Evolutionary conservation across 1,140 invertebrate species (phyloP).

Genomic region (Harpegnathos saltator): DNA sequence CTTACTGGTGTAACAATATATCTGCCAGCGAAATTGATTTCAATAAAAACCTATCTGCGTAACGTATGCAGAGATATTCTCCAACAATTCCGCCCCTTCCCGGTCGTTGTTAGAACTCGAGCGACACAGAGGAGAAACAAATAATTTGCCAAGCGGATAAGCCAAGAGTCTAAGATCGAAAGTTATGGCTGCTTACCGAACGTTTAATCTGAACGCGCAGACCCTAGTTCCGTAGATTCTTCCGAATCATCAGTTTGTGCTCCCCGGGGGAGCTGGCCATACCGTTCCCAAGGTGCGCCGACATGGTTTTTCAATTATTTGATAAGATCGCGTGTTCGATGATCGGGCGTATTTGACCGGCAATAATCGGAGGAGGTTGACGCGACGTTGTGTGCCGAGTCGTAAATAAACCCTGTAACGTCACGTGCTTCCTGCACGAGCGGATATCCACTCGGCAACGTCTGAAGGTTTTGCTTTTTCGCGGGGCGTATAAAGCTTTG

Average conservation of each 20-base stretch:
- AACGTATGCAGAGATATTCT: too few species aligned
- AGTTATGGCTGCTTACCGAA: not conserved
- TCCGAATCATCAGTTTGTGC: not conserved
- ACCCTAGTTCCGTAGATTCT: constrained; percentile 9
- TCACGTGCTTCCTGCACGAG: constrained; percentile 38
- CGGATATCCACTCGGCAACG: constrained; percentile 21
- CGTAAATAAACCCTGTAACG: constrained; percentile 38
- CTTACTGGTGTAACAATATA: not conserved
- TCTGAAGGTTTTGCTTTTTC: constrained; percentile 32
- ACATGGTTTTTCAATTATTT: constrained; percentile 38
- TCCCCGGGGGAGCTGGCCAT: not conserved
- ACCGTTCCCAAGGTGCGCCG: not conserved
- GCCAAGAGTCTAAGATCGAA: not conserved
- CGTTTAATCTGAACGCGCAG: not conserved
- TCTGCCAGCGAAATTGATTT: too few species aligned
- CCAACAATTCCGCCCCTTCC: too few species aligned
- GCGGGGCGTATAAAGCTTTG: constrained; percentile 40
- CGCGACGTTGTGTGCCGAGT: constrained; percentile 24
- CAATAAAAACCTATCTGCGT: too few species aligned
- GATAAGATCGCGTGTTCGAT: constrained; percentile 53
- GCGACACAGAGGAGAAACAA: not conserved
- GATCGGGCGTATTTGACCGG: constrained; percentile 19
- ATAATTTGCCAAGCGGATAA: not conserved
- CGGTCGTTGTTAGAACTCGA: not conserved
- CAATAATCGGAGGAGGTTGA: constrained; percentile 16